A percentile compares a stretch with the other conserved stretches of the same genome.
Evolutionary conservation across 2,888 invertebrate species (phyloP).

Genomic region (Plagodis pulveraria): DNA sequence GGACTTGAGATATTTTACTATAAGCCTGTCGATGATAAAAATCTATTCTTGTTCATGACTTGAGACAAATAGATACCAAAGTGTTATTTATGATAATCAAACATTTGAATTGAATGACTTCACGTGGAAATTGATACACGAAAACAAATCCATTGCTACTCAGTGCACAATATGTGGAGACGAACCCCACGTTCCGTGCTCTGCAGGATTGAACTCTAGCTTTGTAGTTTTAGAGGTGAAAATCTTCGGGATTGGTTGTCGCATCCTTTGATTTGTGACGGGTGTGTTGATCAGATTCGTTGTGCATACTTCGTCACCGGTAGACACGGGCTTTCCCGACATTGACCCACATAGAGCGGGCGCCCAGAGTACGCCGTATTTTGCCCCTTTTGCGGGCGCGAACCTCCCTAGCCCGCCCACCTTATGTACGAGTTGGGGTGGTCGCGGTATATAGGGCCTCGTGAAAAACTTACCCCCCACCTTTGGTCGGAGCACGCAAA

Average conservation of each 20-base stretch:
- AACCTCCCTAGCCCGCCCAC: conserved; percentile 81
- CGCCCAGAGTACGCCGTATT: conserved; percentile 85
- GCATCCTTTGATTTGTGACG: conserved; percentile 75
- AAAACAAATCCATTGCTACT: not conserved
- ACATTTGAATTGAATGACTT: no score
- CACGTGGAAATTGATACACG: not conserved
- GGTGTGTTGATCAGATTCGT: conserved; percentile 84
- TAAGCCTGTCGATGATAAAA: no score
- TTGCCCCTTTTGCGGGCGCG: conserved; percentile 86
- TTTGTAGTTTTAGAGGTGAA: conserved; percentile 50
- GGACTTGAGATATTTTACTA: no score
- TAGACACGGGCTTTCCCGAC: conserved; percentile 86
- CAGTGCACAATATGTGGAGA: not conserved
- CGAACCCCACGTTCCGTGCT: not conserved
- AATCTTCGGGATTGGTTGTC: conserved; percentile 51
- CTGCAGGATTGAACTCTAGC: conserved; percentile 56
- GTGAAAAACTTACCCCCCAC: conserved; percentile 84
- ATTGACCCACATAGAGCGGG: conserved; percentile 86
- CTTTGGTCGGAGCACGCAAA: conserved; percentile 80
- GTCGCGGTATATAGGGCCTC: conserved; percentile 85
- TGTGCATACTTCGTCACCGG: conserved; percentile 85
- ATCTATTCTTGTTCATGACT: no score
- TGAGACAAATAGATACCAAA: no score
- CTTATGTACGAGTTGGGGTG: conserved; percentile 84
- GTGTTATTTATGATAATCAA: no score